These are phyloP conservation scores for Ophioninae sp. DNA, from an alignment of 2,888 invertebrate genomes.

Conservation along the genomic window DNA sequence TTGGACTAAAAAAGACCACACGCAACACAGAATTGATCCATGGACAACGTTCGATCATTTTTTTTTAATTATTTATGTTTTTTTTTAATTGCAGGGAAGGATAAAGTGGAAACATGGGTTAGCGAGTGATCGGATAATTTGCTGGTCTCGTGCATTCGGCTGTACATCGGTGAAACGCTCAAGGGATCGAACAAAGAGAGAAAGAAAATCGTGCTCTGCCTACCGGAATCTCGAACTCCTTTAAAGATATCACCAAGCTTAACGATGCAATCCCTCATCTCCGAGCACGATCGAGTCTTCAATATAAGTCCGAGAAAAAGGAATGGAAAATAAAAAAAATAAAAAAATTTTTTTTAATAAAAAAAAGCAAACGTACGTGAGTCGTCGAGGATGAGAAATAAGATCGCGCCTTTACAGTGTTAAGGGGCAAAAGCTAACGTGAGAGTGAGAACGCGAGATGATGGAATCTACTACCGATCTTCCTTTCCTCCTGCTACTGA, in stretches of 20 bases:
- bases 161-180: constrained; percentile 35
- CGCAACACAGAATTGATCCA: too few species aligned
- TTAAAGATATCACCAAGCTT: constrained; percentile 70
- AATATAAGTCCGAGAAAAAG: constrained; percentile 31
- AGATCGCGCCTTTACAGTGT: constrained; percentile 40
- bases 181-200: constrained; percentile 1
- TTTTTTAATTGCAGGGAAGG: too few species aligned
- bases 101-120: too few species aligned
- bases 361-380: background rate
- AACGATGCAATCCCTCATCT: constrained; percentile 73
- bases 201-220: constrained; percentile 33
- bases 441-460: constrained; percentile 20
- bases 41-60: too few species aligned
- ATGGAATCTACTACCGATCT: constrained; percentile 45
- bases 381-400: constrained; percentile 1
- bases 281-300: constrained; percentile 50
- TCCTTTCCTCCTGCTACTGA: constrained; percentile 6
- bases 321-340: too few species aligned
- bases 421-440: too few species aligned
- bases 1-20: too few species aligned
- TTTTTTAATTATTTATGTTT: too few species aligned
- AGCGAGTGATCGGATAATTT: too few species aligned
- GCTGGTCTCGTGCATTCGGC: background rate
- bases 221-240: constrained; percentile 59
- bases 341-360: too few species aligned